Conservation (phyloP, 2,888 invertebrate genomes). For the Eudiplozoon nipponicum region DNA sequence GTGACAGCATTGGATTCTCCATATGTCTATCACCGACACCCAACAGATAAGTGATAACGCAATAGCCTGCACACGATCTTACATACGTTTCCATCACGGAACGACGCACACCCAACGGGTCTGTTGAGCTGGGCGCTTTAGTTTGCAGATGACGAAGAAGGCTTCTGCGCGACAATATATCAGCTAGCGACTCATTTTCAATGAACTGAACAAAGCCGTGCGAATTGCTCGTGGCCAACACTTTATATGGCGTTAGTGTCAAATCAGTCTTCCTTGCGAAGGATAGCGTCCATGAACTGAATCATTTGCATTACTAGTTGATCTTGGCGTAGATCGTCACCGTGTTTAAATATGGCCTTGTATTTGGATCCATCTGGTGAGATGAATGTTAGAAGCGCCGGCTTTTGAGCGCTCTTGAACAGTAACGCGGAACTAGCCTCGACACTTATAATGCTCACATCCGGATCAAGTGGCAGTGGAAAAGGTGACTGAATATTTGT, state of each 20-base stretch:
- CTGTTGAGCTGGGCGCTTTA: slow-evolving; percentile 46
- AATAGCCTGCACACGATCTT: slow-evolving; percentile 53
- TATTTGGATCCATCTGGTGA: slow-evolving; percentile 44
- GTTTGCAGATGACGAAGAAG: slow-evolving; percentile 70
- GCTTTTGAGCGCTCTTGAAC: slow-evolving; percentile 71
- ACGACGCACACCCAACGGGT: slow-evolving; percentile 45
- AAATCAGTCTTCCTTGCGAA: slow-evolving; percentile 52
- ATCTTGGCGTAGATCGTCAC: slow-evolving; percentile 82
- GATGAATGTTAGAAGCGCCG: slow-evolving; percentile 54
- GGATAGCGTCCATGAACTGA: slow-evolving; percentile 57
- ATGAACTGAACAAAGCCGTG: slow-evolving; percentile 85
- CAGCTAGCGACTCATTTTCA: slow-evolving; percentile 62
- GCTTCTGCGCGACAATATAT: slow-evolving; percentile 39
- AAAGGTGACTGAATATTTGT: no score
- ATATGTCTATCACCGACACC: slow-evolving; percentile 88
- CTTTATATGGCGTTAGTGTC: slow-evolving; percentile 69
- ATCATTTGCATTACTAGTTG: slow-evolving; percentile 88
- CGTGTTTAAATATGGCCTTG: slow-evolving; percentile 77
- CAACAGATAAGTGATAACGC: slow-evolving; percentile 76
- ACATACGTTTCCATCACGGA: slow-evolving; percentile 86
- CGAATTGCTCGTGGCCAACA: slow-evolving; percentile 66
- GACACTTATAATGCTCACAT: no score
- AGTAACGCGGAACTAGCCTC: no score
- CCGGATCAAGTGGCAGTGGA: no score
- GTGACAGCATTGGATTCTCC: slow-evolving; percentile 69